Conservation (phyloP, 2,797 vertebrate genomes). For the Chloroceryle inda region DNA sequence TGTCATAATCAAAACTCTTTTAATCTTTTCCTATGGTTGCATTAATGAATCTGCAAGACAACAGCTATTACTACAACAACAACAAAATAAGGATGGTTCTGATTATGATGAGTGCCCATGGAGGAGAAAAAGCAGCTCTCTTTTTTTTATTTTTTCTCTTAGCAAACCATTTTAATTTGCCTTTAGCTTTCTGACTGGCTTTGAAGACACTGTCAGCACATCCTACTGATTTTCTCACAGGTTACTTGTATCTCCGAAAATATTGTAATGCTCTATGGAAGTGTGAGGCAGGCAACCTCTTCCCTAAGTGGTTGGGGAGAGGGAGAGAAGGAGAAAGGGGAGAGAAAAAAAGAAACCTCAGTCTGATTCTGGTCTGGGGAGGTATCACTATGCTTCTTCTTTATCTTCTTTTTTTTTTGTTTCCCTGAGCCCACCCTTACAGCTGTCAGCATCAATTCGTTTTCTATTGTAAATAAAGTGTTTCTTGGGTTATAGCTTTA, state of each 20-base stretch:
- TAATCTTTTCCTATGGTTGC: constrained; percentile 11
- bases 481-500: constrained; percentile 61
- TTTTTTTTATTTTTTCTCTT: background rate
- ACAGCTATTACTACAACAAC: background rate
- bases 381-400: background rate
- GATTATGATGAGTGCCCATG: background rate
- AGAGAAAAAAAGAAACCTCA: background rate
- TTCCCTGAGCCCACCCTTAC: background rate
- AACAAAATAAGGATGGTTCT: background rate
- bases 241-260: constrained; percentile 61
- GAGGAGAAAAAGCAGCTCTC: background rate
- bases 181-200: constrained; percentile 20
- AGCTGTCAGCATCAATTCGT: constrained; percentile 22
- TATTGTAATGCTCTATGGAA: constrained; percentile 64
- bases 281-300: constrained; percentile 45
- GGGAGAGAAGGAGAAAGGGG: background rate
- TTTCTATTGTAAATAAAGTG: constrained; percentile 64
- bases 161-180: constrained; percentile 19
- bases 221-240: constrained; percentile 48
- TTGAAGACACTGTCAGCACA: constrained; percentile 29
- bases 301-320: constrained; percentile 23
- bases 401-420: background rate
- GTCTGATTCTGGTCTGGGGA: constrained; percentile 47
- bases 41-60: constrained; percentile 57
- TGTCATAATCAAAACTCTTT: constrained; percentile 18